Evolutionary conservation across 2,888 invertebrate species (phyloP).

Genomic region (Drosophila antonietae): DNA sequence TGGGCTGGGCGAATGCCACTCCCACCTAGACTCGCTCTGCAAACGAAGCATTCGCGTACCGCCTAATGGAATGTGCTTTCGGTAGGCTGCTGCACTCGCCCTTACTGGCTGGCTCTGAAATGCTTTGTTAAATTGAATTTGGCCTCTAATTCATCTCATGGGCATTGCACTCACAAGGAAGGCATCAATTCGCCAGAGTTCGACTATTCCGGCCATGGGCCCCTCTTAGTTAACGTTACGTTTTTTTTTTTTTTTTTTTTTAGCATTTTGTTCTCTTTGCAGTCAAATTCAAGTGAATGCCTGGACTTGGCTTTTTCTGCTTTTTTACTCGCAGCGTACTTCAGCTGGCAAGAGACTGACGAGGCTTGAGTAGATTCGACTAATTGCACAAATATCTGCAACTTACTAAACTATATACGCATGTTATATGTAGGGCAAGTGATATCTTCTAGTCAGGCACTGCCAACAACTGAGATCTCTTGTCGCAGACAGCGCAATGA

Average conservation of each 20-base stretch:
- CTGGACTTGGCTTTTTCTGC: not conserved
- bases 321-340: not conserved
- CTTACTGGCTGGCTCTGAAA: constrained; percentile 2
- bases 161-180: constrained; percentile 14
- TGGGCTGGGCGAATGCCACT: not conserved
- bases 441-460: not conserved
- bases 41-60: not conserved
- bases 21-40: not conserved
- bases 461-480: not conserved
- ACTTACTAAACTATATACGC: no score
- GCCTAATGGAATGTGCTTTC: constrained; percentile 7
- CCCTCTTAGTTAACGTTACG: not conserved
- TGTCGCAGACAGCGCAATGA: not conserved
- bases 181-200: constrained; percentile 10
- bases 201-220: not conserved
- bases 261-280: not conserved
- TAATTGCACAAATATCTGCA: not conserved
- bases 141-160: constrained; percentile 14
- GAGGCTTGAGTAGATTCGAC: not conserved
- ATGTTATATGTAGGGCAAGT: not conserved
- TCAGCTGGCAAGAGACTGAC: not conserved
- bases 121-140: constrained; percentile 19
- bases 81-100: constrained; percentile 2
- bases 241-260: not conserved
- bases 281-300: not conserved